These are phyloP conservation scores for Genyomyrus donnyi DNA, from an alignment of 2,113 vertebrate genomes.

Conservation along the genomic window DNA sequence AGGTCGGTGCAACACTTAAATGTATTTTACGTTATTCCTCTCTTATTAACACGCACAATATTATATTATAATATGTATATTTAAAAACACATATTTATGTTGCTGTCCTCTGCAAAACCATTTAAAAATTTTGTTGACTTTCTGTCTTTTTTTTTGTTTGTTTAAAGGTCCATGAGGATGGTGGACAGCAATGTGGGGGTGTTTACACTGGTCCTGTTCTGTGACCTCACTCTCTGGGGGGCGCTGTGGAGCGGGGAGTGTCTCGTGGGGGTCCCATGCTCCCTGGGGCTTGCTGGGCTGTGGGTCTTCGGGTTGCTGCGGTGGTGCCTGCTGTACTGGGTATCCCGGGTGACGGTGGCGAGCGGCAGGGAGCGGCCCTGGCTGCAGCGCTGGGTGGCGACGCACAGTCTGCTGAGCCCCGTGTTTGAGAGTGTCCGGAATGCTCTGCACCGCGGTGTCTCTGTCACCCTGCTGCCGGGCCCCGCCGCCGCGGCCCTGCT, in stretches of 20 bases:
- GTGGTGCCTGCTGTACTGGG: constrained; percentile 34
- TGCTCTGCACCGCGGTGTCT: not conserved
- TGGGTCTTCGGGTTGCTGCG: constrained; percentile 46
- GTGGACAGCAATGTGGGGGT: not conserved
- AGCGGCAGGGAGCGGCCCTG: constrained; percentile 10
- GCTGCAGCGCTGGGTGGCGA: constrained; percentile 30
- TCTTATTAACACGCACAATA: too few relatives aligned
- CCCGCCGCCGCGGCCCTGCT: constrained; percentile 30
- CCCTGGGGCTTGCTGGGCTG: constrained; percentile 32
- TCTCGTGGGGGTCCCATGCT: constrained; percentile 20
- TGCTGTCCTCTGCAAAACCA: not conserved
- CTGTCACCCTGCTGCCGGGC: constrained; percentile 18
- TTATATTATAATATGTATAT: not conserved
- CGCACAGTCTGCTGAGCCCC: constrained; percentile 49
- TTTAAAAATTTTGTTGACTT: not conserved
- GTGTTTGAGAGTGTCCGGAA: constrained; percentile 39
- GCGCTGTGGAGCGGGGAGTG: constrained; percentile 28
- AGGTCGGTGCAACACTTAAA: too few relatives aligned
- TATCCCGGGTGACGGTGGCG: constrained; percentile 8
- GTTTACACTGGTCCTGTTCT: constrained; percentile 19
- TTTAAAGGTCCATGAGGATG: not conserved
- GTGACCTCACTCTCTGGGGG: constrained; percentile 38
- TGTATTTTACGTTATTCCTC: too few relatives aligned
- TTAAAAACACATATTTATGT: not conserved
- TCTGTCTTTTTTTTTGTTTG: not conserved